These are phyloP conservation scores for Calidris pugnax DNA, from an alignment of 2,113 vertebrate genomes.

Conservation along the genomic window DNA sequence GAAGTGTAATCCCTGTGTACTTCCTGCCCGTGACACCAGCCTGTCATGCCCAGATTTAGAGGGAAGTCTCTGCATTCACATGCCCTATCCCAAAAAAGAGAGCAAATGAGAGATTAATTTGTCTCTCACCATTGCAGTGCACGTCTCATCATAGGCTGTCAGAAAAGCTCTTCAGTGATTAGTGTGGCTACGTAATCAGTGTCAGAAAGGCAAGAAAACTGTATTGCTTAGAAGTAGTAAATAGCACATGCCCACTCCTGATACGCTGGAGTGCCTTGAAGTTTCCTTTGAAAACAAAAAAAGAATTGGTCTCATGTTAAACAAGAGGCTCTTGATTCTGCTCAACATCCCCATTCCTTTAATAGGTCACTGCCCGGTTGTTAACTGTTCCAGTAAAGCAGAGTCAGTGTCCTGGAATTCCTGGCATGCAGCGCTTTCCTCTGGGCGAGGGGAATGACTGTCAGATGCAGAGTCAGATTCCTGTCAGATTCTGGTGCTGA, in stretches of 20 bases:
- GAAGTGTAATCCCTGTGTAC: not conserved
- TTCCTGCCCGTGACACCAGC: not conserved
- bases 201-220: not conserved
- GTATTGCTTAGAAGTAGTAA: not conserved
- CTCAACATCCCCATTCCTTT: not conserved
- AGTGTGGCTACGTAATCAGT: not conserved
- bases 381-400: conserved; percentile 58
- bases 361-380: conserved; percentile 49
- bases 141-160: not conserved
- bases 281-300: not conserved
- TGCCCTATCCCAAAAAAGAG: not conserved
- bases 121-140: not conserved
- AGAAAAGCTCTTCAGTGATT: not conserved
- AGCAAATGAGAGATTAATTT: not conserved
- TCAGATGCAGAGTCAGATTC: not conserved
- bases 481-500: not conserved
- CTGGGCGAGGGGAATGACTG: not conserved
- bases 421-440: not conserved
- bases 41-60: fast-evolving
- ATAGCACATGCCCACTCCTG: not conserved
- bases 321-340: not conserved
- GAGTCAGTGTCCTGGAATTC: conserved; percentile 56
- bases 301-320: not conserved
- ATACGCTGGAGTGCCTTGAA: not conserved
- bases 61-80: not conserved